Evolutionary conservation across 2,113 vertebrate genomes (phyloP).

Genomic region (Mirza zaza): DNA sequence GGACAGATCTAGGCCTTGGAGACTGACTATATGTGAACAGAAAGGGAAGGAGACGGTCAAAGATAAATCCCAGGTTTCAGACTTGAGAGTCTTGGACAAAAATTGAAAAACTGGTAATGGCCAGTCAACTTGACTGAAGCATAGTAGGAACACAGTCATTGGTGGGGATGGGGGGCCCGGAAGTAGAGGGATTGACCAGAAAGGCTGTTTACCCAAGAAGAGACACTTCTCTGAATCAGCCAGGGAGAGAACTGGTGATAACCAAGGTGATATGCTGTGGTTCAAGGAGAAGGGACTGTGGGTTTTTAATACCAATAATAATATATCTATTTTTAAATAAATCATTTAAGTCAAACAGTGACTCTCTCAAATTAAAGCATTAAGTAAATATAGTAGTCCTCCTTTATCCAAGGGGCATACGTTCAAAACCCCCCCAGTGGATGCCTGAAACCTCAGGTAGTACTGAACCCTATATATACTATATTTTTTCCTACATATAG

Average conservation of each 20-base stretch:
- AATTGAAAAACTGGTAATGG: background rate
- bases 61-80: background rate
- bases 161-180: too few species aligned
- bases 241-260: background rate
- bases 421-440: background rate
- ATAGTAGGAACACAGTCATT: background rate
- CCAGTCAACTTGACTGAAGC: background rate
- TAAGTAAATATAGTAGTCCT: background rate
- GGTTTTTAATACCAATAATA: background rate
- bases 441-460: background rate
- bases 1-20: background rate
- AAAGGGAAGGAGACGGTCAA: background rate
- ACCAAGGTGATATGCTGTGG: background rate
- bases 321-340: conserved; percentile 28
- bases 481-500: background rate
- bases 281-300: background rate
- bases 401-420: background rate
- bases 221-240: background rate
- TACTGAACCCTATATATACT: background rate
- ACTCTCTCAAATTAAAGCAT: background rate
- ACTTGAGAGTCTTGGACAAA: background rate
- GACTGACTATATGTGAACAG: background rate
- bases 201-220: background rate
- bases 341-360: background rate
- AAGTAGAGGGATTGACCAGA: background rate